These are phyloP conservation scores for Nycticryphes semicollaris DNA, from an alignment of 2,113 vertebrate genomes.

Conservation along the genomic window DNA sequence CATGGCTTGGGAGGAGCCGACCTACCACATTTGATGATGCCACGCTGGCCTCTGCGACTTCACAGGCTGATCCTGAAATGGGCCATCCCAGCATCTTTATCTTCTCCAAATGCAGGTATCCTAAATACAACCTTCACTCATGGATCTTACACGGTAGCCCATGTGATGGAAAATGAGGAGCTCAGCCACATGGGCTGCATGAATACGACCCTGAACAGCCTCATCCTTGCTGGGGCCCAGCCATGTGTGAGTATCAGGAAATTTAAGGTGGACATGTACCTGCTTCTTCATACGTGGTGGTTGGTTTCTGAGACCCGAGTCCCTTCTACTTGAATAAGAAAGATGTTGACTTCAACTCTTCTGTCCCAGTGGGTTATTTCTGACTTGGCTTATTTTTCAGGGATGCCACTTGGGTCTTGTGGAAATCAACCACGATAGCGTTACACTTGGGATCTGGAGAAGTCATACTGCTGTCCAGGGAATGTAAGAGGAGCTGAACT, in stretches of 20 bases:
- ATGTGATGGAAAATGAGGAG: fast-evolving
- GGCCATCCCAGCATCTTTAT: not conserved
- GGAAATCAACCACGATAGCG: not conserved
- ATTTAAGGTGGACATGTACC: not conserved
- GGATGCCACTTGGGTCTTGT: not conserved
- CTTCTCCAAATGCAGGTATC: not conserved
- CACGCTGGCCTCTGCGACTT: fast-evolving
- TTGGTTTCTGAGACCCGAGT: not conserved
- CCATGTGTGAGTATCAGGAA: fast-evolving
- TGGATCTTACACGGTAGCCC: not conserved
- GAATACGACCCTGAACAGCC: fast-evolving
- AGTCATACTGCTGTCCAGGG: not conserved
- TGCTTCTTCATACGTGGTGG: not conserved
- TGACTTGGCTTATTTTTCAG: not conserved
- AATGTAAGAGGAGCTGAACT: not conserved
- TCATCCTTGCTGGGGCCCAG: not conserved
- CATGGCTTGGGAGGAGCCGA: fast-evolving
- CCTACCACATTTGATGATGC: not conserved
- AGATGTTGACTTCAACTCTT: not conserved
- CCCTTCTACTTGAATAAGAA: not conserved
- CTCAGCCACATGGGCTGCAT: fast-evolving
- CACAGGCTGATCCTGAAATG: not conserved
- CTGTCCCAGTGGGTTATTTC: not conserved
- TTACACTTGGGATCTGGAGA: not conserved
- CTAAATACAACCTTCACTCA: fast-evolving